A percentile compares a stretch with the other conserved stretches of the same genome.
Evolutionary conservation across 2,888 invertebrate genomes (phyloP).

Genomic region (Aproaerema taeniolella): DNA sequence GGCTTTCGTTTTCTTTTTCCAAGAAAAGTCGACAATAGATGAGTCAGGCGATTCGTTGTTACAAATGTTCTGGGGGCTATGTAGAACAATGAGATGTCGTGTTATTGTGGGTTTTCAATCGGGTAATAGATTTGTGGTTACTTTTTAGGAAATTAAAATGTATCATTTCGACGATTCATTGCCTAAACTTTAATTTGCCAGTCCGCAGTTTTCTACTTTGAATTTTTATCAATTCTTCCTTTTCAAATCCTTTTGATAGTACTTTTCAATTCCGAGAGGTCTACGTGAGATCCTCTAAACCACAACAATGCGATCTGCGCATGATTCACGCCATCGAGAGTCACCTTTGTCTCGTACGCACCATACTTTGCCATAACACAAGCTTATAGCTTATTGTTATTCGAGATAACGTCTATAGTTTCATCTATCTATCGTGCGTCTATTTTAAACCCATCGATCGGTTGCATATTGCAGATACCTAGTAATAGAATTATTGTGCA

Average conservation of each 20-base stretch:
- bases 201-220: too few relatives aligned
- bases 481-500: too few relatives aligned
- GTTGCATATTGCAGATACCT: too few relatives aligned
- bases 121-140: conserved; percentile 51
- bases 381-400: conserved; percentile 4
- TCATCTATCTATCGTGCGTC: too few relatives aligned
- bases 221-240: too few relatives aligned
- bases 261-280: not conserved
- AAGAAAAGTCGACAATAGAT: conserved; percentile 72
- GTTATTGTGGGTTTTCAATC: conserved; percentile 46
- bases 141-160: conserved; percentile 25
- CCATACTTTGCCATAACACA: not conserved
- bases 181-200: too few relatives aligned
- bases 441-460: too few relatives aligned
- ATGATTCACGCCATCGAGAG: conserved; percentile 2
- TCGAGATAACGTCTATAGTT: conserved; percentile 8
- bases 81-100: conserved; percentile 44
- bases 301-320: conserved; percentile 4
- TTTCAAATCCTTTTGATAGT: not conserved
- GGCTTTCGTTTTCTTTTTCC: conserved; percentile 69
- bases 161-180: too few relatives aligned
- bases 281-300: not conserved
- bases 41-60: conserved; percentile 62
- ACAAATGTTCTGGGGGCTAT: conserved; percentile 43
- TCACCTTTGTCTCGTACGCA: conserved; percentile 4